Evolutionary conservation across 2,888 invertebrate species (phyloP).

Genomic region (Acanthosoma haemorrhoidale): DNA sequence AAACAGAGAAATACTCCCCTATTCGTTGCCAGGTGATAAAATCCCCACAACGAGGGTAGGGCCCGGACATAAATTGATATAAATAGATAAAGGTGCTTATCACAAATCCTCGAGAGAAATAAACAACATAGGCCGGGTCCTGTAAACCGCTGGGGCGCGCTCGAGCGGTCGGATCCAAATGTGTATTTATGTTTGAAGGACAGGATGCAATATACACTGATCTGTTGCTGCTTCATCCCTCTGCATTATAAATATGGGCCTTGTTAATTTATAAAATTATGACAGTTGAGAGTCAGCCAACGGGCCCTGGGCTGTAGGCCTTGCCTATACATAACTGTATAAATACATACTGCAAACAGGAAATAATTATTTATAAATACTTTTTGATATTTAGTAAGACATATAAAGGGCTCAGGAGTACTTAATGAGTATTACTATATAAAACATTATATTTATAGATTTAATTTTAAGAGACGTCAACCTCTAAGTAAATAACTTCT

Average conservation of each 20-base stretch:
- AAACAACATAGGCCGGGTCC: neutral
- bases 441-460: too few relatives aligned
- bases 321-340: neutral
- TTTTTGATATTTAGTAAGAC: too few relatives aligned
- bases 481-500: too few relatives aligned
- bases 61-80: neutral
- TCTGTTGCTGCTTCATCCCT: too few relatives aligned
- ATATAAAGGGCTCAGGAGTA: too few relatives aligned
- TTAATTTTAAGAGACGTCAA: too few relatives aligned
- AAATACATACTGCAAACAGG: neutral
- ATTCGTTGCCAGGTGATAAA: neutral
- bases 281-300: neutral
- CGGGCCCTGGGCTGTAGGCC: neutral
- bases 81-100: slow-evolving; percentile 8
- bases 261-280: slow-evolving; percentile 4
- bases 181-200: neutral
- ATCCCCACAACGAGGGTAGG: neutral
- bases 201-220: slow-evolving; percentile 2
- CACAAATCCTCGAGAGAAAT: neutral
- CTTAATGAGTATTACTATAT: too few relatives aligned
- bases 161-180: too few relatives aligned
- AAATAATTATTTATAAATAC: too few relatives aligned
- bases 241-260: neutral
- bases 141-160: too few relatives aligned
- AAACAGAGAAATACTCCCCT: neutral